Evolutionary conservation across 2,797 vertebrate species (phyloP), one percentile per base, ranked within the genome.

Genomic region (Anguilla megastoma): DNA sequence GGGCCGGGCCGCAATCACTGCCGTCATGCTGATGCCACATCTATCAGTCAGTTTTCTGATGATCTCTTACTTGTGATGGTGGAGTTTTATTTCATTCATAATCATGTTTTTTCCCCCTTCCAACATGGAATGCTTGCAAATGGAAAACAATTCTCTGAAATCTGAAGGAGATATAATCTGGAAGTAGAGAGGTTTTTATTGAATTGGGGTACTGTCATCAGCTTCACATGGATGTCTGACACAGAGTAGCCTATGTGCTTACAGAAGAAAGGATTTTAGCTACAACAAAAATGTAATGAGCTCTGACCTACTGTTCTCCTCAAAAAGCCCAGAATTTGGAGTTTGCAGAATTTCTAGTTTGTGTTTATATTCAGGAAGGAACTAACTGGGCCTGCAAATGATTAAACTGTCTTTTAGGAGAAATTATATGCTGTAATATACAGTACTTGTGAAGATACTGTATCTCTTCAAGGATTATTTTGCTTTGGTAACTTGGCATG

Each of bases 211-310:
- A 30, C 69, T 16, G 30, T 74, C 41, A 45, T 80, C 41, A n/a
- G 41, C 41, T 48, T 80, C 36, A 18, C 30, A 14, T 14, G 27
- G 2, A 41, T 41, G 14, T 79, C 30, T 36, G 12, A 36, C 33
- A 76, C 71, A 36, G 71, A 76, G 76, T 48, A 76, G 71, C 71
- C 71, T 76, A 74, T 80, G 16, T 36, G 41, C 74, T 41, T 79
- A 80, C 33, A 36, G 33, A 76, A 76, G 18, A 80, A 80, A 48
- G 76, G 36, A 2, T 21, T 79, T 18, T 18, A 79, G 66, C 66
- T 27, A n/a, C 69, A 36, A 30, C 30, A 30, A 74, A 36, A n/a
- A 69, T 74, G 69, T 74, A 74, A 74, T 74, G 69, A 33, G 30
- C 69, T 74, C 30, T 36, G 69, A 74, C 69, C 27, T 36, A 36